Evolutionary conservation across 2,113 vertebrate genomes (phyloP).

Genomic region (Sminthopsis crassicaudata): DNA sequence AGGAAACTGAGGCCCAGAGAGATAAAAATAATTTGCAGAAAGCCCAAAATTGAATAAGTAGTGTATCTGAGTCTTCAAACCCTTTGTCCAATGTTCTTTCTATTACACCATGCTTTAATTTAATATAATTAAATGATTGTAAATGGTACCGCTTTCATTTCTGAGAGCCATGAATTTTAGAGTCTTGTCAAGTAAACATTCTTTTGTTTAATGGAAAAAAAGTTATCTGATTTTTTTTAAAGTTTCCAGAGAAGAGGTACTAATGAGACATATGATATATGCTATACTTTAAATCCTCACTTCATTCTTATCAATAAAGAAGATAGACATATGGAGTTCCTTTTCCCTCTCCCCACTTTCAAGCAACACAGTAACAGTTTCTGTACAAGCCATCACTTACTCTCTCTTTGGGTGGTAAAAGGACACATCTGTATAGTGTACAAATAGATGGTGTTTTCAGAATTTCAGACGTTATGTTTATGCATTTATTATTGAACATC

Average conservation of each 20-base stretch:
- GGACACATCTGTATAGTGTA: neutral
- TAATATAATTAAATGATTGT: neutral
- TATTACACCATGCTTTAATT: neutral
- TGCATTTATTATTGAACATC: neutral
- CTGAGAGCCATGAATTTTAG: conserved; percentile 6
- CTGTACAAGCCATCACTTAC: neutral
- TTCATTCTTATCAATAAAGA: neutral
- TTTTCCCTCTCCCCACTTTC: neutral
- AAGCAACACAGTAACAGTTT: neutral
- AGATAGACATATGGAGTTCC: neutral
- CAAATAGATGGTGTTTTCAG: neutral
- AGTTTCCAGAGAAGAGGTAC: neutral
- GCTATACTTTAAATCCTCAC: conserved; percentile 39
- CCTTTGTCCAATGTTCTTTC: neutral
- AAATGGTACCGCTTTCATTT: conserved; percentile 17
- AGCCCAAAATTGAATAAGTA: neutral
- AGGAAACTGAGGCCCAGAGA: neutral
- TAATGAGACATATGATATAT: conserved; percentile 10
- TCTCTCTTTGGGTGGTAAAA: neutral
- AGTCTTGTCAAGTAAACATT: neutral
- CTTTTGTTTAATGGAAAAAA: conserved; percentile 39
- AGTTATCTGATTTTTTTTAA: conserved; percentile 28
- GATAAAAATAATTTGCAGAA: neutral
- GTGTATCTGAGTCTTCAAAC: neutral
- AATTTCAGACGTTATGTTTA: no score